Base-by-base conservation (phyloP, 2,113 vertebrate genomes). In the Rhinolophus sinicus region DNA sequence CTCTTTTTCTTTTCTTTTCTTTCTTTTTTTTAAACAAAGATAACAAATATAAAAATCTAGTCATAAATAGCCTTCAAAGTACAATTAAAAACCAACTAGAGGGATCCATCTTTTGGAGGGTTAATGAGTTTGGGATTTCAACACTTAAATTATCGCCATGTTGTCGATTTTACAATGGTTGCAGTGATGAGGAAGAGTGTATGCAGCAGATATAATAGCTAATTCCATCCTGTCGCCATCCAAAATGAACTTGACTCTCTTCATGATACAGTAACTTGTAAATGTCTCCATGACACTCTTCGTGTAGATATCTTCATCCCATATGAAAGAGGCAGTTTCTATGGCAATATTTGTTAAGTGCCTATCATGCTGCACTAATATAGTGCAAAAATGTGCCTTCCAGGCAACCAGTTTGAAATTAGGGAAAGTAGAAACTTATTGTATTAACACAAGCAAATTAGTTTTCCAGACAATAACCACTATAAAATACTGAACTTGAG, bases 321-420 rank as follows among this genome's bases (percentile, higher is more conserved):
- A 98, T 98, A 89, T 98, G 98, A 99, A 99, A 99, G 99, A 99
- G 99, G 99, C 99, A 98, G 99, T 99, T 99, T 99, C 98, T 99
- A 99, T 99, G 99, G 99, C 99, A 99, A 99, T 98, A 98, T 98
- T 99, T 99, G 98, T 99, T 99, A 98, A 99, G 98, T 99, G 99
- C 99, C 99, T 99, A 99, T 99, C 99, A 99, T 99, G 99, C 99
- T 99, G 99, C 99, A 99, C 99, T 99, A 99, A 99, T 99, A 99
- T 99, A 99, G 99, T 99, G 99, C 99, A 99, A 99, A 99, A 99
- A 99, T 98, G 99, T 98, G 98, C 99, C 99, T 99, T 99, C 98
- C 98, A 98, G 99, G 99, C 98, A 98, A 98, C 97, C 93, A 98
- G 98, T 99, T 98, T 98, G 98, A 97, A 98, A 91, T 98, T 96